Base-by-base conservation (phyloP, 2,888 invertebrate genomes). In the Synanthedon vespiformis region DNA sequence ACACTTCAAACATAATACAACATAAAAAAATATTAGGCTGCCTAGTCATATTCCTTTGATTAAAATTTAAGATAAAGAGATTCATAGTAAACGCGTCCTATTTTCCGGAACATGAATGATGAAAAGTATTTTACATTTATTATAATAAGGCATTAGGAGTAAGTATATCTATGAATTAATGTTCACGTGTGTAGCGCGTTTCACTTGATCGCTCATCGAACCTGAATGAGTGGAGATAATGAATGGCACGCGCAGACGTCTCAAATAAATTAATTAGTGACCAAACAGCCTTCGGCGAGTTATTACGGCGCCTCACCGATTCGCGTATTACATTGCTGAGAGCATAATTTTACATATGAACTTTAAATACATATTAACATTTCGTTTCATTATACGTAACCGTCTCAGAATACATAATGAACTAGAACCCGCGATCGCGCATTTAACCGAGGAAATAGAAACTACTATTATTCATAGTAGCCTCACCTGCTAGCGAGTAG, bases 221-320 rank as follows among this genome's bases (percentile, higher is more conserved):
- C 51, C 47, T 52, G 34, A 52, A 52, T 52, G 51, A 34, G 47
- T 48, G 16, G 47, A 40, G 48, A 48, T 51, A 48, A 52, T 48
- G 40, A 52, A 49, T 40, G 52, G 40, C 49, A 44, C 34, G 40
- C 41, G 40, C 40, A n/a, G 40, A 40, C 22, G 49, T 49, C 52
- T 48, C 50, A 14, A 40, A 48, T 50, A 18, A 44, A 50, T 48
- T 55, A 55, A 55, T 53, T 53, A 55, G 47, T 40, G 40, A 18
- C 34, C 34, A 34, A 34, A 53, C 52, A 55, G 52, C 55, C 55
- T 55, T 55, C 55, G 52, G 22, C 22, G 40, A 40, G 50, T 54
- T 48, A 22, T 48, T 48, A 18, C 16, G 48, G 18, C 48, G 48
- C 22, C 48, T 48, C 18, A 48, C 16, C 22, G 16, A 18, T 14